Percentiles rank a stretch among this genome's conserved stretches.
Conservation (phyloP, 2,113 vertebrate genomes). For the Sitta europaea region DNA sequence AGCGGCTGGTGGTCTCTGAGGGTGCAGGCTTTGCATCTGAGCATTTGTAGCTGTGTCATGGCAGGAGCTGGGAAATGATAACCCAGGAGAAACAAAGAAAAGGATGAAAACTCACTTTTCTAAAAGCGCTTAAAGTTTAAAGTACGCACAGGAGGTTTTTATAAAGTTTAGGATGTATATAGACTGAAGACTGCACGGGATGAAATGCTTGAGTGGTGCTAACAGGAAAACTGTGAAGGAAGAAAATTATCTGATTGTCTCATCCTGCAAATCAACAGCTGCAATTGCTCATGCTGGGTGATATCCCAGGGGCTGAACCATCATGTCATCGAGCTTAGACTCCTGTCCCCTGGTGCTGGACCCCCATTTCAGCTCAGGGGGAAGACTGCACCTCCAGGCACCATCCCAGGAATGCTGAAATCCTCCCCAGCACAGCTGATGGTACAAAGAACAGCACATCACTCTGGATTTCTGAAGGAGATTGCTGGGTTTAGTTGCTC, state of each 20-base stretch:
- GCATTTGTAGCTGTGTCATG: conserved; percentile 22
- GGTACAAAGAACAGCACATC: background rate
- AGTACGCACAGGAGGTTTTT: background rate
- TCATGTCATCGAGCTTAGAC: background rate
- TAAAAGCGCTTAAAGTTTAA: background rate
- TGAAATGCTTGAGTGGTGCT: background rate
- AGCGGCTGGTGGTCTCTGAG: background rate
- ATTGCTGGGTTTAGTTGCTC: conserved; percentile 12
- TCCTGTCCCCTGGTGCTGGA: background rate
- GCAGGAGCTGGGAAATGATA: conserved; percentile 24
- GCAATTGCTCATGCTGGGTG: background rate
- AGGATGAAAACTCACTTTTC: conserved; percentile 12
- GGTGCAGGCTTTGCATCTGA: background rate
- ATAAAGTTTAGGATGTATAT: background rate
- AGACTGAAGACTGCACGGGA: background rate
- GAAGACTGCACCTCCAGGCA: background rate
- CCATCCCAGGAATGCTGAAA: background rate
- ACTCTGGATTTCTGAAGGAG: background rate
- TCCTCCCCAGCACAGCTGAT: background rate
- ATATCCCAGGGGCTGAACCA: background rate
- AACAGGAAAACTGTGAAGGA: background rate
- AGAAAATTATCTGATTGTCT: background rate
- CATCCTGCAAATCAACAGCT: background rate
- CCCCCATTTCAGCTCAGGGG: background rate
- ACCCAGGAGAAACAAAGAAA: background rate